Evolutionary conservation across 2,888 invertebrate species (phyloP), one percentile per base, ranked within the genome.

Genomic region (Torymus tubicola): DNA sequence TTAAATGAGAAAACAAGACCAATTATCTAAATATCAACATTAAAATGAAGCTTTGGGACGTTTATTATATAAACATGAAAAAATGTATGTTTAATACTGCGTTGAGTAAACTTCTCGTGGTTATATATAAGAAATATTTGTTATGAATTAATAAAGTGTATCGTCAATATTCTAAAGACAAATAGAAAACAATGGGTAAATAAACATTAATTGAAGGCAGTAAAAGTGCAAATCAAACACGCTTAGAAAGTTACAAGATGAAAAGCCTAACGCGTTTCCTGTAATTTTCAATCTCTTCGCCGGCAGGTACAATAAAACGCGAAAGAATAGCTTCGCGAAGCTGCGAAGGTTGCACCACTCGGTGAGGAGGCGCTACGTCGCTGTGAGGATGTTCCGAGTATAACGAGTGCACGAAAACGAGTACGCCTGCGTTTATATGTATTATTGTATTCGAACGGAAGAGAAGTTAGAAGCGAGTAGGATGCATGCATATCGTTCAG

Each of bases 381-480:
- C 42, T 42, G 8, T 42, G 42, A 42, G 42, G 42, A 42, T 42
- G 5, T 42, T 42, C 4, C 61, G 24, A 21, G 13, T 24, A 11
- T 60, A 60, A 61, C 61, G 24, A 18, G 21, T n/a, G 14, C 55
- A 18, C 65, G 52, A 55, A 68, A 21, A 60, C 42, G 42, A 42
- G 42, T 42, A 42, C 42, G 42, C 8, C 42, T 8, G 42, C 42
- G 42, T 42, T 1, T 42, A 67, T 5, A 67, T 5, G 42, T 52
- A 52, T 76, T n/a, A 50, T 69, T 52, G 55, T 57, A 64, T 64
- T 68, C 70, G 69, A 60, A 75, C 42, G 12, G 58, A 53, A 12
- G 13, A 18, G 53, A 67, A 67, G 16, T 53, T 18, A n/a, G 42
- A 42, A 8, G 42, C 16, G 12, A 11, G 24, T 10, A 24, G 14